Evolutionary conservation across 2,113 vertebrate species (phyloP).

Genomic region (Polypterus bichir): DNA sequence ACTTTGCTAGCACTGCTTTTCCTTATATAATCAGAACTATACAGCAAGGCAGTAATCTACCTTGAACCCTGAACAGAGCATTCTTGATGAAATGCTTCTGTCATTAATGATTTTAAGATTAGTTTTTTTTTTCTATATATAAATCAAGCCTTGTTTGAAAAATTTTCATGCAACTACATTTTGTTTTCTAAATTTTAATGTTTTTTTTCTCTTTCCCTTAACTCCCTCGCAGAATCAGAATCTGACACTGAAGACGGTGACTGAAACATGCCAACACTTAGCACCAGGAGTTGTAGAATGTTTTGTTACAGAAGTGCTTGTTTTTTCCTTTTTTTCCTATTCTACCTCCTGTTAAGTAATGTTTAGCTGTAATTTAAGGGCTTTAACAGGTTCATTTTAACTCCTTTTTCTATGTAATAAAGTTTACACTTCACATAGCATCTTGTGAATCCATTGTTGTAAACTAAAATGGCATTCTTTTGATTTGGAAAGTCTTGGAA

Average conservation of each 20-base stretch:
- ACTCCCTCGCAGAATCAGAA: constrained; percentile 72
- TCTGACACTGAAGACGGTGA: constrained; percentile 92
- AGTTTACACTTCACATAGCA: constrained; percentile 39
- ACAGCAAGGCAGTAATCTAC: too few relatives aligned
- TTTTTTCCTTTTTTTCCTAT: constrained; percentile 60
- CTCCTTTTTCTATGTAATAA: constrained; percentile 48
- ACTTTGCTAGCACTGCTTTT: too few relatives aligned
- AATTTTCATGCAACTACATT: background rate
- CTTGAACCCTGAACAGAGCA: too few relatives aligned
- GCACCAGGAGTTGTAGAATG: constrained; percentile 68
- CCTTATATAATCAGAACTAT: too few relatives aligned
- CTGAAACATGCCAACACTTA: constrained; percentile 51
- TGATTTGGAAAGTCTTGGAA: too few relatives aligned
- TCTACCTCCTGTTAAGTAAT: constrained; percentile 77
- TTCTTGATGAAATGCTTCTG: too few relatives aligned
- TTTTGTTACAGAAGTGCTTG: constrained; percentile 38
- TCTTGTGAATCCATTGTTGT: constrained; percentile 9
- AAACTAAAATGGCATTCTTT: too few relatives aligned
- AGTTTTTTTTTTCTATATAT: background rate
- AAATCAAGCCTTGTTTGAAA: background rate
- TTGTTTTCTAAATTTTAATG: background rate
- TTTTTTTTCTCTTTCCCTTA: background rate
- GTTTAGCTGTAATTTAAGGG: constrained; percentile 63
- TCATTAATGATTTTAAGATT: too few relatives aligned
- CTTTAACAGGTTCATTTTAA: constrained; percentile 59